A percentile compares a stretch with the other conserved stretches of the same genome.
phyloP scores from a whole-genome alignment of 2,797 vertebrate genomes.

The Smutsia temminckii region DNA sequence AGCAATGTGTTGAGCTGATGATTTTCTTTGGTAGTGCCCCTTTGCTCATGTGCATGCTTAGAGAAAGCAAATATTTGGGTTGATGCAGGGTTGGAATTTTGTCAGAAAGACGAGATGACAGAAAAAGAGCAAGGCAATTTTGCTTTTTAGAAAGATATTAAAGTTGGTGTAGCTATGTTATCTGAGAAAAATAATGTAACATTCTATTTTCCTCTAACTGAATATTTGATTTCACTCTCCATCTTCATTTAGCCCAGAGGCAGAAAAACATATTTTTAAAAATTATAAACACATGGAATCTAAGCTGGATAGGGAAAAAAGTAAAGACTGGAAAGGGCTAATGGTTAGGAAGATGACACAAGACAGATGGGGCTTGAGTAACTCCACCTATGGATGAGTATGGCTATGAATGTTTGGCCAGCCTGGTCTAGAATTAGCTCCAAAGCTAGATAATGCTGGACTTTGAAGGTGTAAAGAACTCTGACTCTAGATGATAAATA shows the following conservation, averaged over 20 bases:
- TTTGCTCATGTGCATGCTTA: background rate
- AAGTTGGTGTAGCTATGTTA: background rate
- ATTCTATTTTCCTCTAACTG: conserved; percentile 9
- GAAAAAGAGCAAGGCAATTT: background rate
- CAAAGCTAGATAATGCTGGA: background rate
- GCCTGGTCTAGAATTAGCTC: background rate
- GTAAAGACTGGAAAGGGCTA: background rate
- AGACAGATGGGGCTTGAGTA: background rate
- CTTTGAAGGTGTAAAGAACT: background rate
- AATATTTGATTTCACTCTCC: conserved; percentile 30
- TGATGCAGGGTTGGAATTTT: background rate
- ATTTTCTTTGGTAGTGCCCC: background rate
- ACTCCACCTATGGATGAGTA: background rate
- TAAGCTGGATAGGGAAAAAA: background rate
- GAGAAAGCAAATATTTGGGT: background rate
- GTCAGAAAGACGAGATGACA: conserved; percentile 15
- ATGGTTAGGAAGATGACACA: background rate
- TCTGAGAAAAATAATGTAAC: background rate
- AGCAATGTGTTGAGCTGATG: background rate
- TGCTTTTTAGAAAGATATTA: background rate
- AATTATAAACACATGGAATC: background rate
- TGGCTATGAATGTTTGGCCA: background rate
- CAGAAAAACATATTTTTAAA: background rate
- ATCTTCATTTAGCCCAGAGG: background rate
- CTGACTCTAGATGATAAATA: background rate